Evolutionary conservation across 2,113 vertebrate genomes (phyloP).

Genomic region (Brevimyrus niger): DNA sequence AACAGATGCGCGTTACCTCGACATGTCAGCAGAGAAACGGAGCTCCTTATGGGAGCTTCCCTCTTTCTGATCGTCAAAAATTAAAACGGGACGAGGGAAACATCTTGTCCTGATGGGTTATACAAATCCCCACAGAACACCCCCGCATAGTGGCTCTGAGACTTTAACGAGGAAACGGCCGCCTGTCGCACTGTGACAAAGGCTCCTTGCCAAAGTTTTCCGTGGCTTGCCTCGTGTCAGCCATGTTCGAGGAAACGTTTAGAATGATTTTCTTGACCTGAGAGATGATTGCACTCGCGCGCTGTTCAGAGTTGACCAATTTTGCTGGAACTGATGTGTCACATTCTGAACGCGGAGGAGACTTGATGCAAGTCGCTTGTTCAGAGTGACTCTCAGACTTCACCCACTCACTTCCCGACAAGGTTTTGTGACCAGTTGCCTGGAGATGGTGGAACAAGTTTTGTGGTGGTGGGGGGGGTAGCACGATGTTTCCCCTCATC

Average conservation of each 20-base stretch:
- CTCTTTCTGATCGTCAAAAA: conserved; percentile 47
- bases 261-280: neutral
- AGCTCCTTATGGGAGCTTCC: conserved; percentile 33
- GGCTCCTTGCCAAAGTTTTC: neutral
- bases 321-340: neutral
- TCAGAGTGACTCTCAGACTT: neutral
- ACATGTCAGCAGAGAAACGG: conserved; percentile 33
- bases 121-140: conserved; percentile 17
- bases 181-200: neutral
- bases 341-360: no score
- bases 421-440: neutral
- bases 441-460: neutral
- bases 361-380: neutral
- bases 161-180: neutral
- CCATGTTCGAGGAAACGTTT: neutral
- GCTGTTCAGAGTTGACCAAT: neutral
- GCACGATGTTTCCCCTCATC: conserved; percentile 18
- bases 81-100: conserved; percentile 40
- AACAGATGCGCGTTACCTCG: conserved; percentile 50
- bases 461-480: conserved; percentile 21
- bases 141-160: neutral
- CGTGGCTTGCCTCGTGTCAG: neutral
- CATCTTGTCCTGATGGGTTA: conserved; percentile 46
- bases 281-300: neutral
- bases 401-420: neutral